A percentile compares a stretch with the other conserved stretches of the same genome.
Evolutionary conservation across 2,113 vertebrate genomes (phyloP).

Genomic region (Tachysurus fulvidraco): DNA sequence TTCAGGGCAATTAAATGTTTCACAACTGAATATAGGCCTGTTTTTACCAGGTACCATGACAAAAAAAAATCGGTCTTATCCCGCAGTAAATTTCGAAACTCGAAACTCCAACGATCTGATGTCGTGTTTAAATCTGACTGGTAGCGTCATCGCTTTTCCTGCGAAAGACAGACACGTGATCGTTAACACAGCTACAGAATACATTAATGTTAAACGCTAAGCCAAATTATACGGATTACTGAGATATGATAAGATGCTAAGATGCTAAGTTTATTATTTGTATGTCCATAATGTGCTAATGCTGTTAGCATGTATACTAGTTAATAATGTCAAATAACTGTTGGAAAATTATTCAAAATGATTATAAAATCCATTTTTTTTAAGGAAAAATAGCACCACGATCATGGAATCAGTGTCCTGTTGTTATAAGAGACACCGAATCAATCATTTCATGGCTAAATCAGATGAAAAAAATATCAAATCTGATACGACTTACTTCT

Average conservation of each 20-base stretch:
- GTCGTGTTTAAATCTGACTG: constrained; percentile 68
- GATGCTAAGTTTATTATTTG: neutral
- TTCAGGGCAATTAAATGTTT: neutral
- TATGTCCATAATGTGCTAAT: no score
- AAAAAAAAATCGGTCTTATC: no score
- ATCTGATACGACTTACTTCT: constrained; percentile 26
- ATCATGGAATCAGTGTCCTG: neutral
- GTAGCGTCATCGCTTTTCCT: constrained; percentile 64
- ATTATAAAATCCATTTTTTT: neutral
- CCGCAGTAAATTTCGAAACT: no score
- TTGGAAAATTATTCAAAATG: neutral
- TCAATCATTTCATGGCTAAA: neutral
- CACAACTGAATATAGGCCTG: neutral
- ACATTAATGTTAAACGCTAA: neutral
- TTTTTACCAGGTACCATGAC: constrained; percentile 15
- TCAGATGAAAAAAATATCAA: neutral
- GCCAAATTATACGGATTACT: neutral
- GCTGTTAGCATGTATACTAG: neutral
- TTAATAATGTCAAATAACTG: neutral
- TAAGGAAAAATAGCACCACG: neutral
- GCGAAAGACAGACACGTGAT: constrained; percentile 17
- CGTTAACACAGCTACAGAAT: neutral
- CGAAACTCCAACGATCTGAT: no score
- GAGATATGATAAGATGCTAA: no score
- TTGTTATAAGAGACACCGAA: neutral